These are phyloP conservation scores for Stichodactyla mertensii DNA, from an alignment of 64 coral and sea anemone genomes.

Conservation along the genomic window DNA sequence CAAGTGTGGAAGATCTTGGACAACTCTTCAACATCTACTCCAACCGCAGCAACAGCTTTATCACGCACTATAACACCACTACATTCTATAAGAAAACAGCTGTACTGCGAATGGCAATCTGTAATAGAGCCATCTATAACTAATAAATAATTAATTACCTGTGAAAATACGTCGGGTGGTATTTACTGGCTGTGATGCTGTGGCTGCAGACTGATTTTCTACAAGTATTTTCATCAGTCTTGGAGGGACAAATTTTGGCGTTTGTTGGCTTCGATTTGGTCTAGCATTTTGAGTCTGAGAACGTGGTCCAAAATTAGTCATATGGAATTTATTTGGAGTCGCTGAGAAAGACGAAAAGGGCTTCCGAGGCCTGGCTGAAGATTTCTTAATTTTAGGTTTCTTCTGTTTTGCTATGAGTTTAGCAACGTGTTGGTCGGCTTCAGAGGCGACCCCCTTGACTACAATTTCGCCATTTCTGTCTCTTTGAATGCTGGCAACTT, in stretches of 20 bases:
- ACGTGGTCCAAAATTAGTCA: slow-evolving; percentile 12
- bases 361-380: slow-evolving; percentile 17
- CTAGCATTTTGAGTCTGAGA: neutral
- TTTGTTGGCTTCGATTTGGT: neutral
- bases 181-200: neutral
- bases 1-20: too few species aligned
- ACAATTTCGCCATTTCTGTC: slow-evolving; percentile 65
- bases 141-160: neutral
- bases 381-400: slow-evolving; percentile 72
- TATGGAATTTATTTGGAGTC: neutral
- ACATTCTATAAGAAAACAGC: neutral
- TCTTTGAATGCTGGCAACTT: slow-evolving; percentile 59
- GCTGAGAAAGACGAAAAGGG: neutral
- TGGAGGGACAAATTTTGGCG: slow-evolving; percentile 23
- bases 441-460: slow-evolving; percentile 67
- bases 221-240: neutral
- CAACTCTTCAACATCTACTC: too few species aligned
- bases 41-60: too few species aligned
- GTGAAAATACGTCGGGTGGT: neutral
- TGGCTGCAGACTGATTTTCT: neutral
- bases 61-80: neutral
- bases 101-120: neutral
- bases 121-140: neutral
- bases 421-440: slow-evolving; percentile 84
- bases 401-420: slow-evolving; percentile 89